Percentiles rank a stretch among this genome's conserved stretches.
Evolutionary conservation across 2,113 vertebrate species (phyloP).

Genomic region (Falcunculus frontatus): DNA sequence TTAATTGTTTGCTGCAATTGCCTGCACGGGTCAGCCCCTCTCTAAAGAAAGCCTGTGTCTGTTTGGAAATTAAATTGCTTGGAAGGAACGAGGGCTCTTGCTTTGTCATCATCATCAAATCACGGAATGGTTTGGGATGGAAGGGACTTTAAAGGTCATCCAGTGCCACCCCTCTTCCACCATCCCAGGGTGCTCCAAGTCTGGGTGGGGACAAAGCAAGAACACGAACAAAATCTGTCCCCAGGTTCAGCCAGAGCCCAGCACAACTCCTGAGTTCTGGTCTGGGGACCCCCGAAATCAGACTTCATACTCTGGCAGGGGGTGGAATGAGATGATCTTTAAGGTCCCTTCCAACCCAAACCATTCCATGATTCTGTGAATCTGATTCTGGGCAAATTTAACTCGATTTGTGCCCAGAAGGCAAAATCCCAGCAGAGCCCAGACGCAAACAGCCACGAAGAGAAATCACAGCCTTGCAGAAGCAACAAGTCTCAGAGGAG

Average conservation of each 20-base stretch:
- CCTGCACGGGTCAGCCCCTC: not conserved
- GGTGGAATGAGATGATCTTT: not conserved
- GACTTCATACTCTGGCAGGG: fast-evolving
- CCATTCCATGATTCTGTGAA: not conserved
- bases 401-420: not conserved
- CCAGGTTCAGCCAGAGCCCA: not conserved
- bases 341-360: not conserved
- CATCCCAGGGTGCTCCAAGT: not conserved
- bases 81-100: not conserved
- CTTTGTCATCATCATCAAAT: not conserved
- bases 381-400: not conserved
- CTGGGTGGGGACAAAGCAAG: not conserved
- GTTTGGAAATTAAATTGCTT: not conserved
- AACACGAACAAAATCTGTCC: not conserved
- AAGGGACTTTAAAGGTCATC: not conserved
- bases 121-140: not conserved
- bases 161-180: not conserved
- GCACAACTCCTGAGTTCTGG: not conserved
- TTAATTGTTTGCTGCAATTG: not conserved
- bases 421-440: not conserved
- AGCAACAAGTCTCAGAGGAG: not conserved
- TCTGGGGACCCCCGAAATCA: not conserved
- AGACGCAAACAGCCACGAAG: not conserved
- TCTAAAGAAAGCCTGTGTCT: not conserved
- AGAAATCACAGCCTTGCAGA: not conserved